Percentiles rank a stretch among this genome's conserved stretches.
These are phyloP conservation scores for Steinernema khuongi DNA, from an alignment of 1,140 invertebrate genomes.

Conservation along the genomic window DNA sequence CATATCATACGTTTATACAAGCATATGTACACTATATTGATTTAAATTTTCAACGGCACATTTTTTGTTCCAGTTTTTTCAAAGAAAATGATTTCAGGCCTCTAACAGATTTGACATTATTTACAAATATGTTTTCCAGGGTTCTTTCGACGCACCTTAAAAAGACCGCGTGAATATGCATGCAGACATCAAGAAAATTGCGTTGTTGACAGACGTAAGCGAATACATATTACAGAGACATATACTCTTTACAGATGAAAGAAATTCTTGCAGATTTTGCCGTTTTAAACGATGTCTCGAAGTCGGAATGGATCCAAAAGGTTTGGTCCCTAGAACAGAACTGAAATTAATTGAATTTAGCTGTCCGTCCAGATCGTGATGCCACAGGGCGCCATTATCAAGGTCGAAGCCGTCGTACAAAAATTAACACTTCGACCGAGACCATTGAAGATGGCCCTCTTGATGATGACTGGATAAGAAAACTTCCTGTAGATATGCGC, in stretches of 20 bases:
- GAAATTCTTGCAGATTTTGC: constrained; percentile 56
- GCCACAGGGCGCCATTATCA: constrained; percentile 55
- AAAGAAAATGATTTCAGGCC: background rate
- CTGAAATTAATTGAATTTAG: constrained; percentile 29
- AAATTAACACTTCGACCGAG: constrained; percentile 27
- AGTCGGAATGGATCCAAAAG: constrained; percentile 57
- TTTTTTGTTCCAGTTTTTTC: background rate
- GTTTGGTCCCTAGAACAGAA: constrained; percentile 22
- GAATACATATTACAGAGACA: background rate
- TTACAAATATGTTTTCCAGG: constrained; percentile 7
- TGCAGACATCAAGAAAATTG: constrained; percentile 56
- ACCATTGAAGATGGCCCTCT: constrained; percentile 40
- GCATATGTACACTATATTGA: background rate
- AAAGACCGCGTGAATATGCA: constrained; percentile 53
- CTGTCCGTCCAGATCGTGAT: constrained; percentile 54
- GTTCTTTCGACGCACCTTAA: constrained; percentile 45
- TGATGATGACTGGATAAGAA: constrained; percentile 53
- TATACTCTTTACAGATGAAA: constrained; percentile 43
- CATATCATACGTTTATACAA: background rate
- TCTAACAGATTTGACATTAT: background rate
- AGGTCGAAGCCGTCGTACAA: constrained; percentile 34
- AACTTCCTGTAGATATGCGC: constrained; percentile 55
- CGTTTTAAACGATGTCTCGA: constrained; percentile 59
- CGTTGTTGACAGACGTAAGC: constrained; percentile 55
- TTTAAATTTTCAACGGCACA: background rate